Conservation (phyloP, 2,888 invertebrate genomes). For the Byasa hedistus region DNA sequence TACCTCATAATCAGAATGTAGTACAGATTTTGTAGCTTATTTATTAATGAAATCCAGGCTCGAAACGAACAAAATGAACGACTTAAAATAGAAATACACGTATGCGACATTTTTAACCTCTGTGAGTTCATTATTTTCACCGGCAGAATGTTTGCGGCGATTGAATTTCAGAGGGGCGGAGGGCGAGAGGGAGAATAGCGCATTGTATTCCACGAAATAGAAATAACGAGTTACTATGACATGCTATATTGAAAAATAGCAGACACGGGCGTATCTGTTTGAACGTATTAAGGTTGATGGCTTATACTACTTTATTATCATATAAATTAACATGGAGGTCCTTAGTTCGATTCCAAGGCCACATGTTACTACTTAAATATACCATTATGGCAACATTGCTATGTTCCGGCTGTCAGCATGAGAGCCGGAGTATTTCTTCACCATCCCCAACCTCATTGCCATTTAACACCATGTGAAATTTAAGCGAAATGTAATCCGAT, state of each 20-base stretch:
- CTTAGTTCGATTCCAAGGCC: too few species aligned
- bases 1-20: too few species aligned
- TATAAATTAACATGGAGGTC: not conserved
- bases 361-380: too few species aligned
- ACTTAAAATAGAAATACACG: not conserved
- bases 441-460: too few species aligned
- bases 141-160: not conserved
- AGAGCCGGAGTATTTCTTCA: too few species aligned
- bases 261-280: not conserved
- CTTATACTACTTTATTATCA: not conserved
- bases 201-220: constrained; percentile 16
- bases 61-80: too few species aligned
- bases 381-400: too few species aligned
- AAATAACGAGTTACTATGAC: constrained; percentile 4
- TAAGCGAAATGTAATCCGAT: too few species aligned
- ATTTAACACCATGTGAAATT: too few species aligned
- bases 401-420: too few species aligned
- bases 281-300: not conserved
- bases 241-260: constrained; percentile 17
- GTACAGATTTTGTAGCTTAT: too few species aligned
- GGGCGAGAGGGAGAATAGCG: constrained; percentile 7
- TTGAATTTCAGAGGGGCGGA: constrained; percentile 1
- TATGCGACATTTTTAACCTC: not conserved
- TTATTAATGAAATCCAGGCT: not conserved
- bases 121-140: constrained; percentile 8